Base-by-base conservation (phyloP, 2,888 invertebrate genomes). In the Acanthosoma haemorrhoidale region DNA sequence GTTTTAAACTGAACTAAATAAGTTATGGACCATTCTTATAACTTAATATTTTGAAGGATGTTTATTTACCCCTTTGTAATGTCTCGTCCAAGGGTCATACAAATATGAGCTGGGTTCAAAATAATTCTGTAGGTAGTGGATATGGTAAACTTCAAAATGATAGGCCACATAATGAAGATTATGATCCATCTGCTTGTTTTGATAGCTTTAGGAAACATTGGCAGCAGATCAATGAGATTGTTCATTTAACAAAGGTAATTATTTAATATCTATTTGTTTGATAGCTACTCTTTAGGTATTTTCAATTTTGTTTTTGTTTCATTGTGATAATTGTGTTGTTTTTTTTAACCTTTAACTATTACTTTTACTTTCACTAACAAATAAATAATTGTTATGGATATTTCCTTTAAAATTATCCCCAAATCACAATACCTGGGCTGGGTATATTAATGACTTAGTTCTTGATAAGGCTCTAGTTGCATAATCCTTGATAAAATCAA, bases 141-240 rank as follows among this genome's bases (percentile, higher is more conserved):
- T 82, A 87, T 74, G 83, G 84, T 70, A 81, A 86, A 76, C 85
- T 85, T 77, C 80, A 85, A 70, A 84, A 86, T 64, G 83, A 87
- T 41, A 88, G 87, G 76, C 87, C 88, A 9, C 85, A 87, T 4
- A 86, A 87, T 8, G 82, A 82, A 72, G 88, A 89, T 78, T 89
- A 88, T 76, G 93, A 94, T 81, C 91, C 93, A 0, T 89, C 91
- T 68, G 95, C 95, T 6, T 94, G 94, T 80, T 92, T 91, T 78
- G 93, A 91, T 80, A 94, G 94, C 77, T 95, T 95, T 81, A 89
- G 90, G 79, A 92, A 92, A 79, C 96, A 96, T 80, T 96, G 96
- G 94, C 91, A 93, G 77, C 95, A 96, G 80, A 92, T 91, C 2
- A 82, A 87, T 77, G 92, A 92, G 75, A 92, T 95, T 71, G 92